phyloP scores from a whole-genome alignment of 2,113 vertebrate genomes.

The Serinus canaria region DNA sequence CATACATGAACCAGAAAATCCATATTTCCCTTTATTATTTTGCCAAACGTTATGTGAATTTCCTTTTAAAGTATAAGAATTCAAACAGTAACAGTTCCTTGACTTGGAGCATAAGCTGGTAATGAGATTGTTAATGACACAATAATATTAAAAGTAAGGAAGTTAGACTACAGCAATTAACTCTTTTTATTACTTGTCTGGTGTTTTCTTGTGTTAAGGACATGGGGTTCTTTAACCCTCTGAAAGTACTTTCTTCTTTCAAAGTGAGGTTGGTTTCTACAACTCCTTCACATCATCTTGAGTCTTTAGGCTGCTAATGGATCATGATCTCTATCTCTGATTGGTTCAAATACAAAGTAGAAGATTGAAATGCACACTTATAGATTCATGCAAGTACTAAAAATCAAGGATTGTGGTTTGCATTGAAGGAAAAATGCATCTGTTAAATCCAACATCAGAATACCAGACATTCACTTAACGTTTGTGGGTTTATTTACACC shows the following conservation, averaged over 20 bases:
- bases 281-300: background rate
- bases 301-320: background rate
- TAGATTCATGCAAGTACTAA: background rate
- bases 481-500: constrained; percentile 34
- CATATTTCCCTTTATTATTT: background rate
- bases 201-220: background rate
- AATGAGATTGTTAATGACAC: background rate
- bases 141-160: background rate
- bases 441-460: background rate
- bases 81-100: background rate
- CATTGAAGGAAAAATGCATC: background rate
- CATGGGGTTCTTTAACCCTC: background rate
- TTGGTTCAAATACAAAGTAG: background rate
- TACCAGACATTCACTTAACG: constrained; percentile 7
- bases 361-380: background rate
- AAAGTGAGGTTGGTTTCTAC: background rate
- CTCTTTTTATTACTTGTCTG: background rate
- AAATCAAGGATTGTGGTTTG: background rate
- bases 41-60: background rate
- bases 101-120: background rate
- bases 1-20: background rate
- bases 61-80: background rate
- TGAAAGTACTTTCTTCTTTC: background rate
- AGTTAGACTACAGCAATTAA: background rate
- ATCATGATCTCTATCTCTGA: background rate